Percentiles rank a stretch among this genome's conserved stretches.
These are phyloP conservation scores for Pegoplata infirma DNA, from an alignment of 2,888 invertebrate genomes.

Conservation along the genomic window DNA sequence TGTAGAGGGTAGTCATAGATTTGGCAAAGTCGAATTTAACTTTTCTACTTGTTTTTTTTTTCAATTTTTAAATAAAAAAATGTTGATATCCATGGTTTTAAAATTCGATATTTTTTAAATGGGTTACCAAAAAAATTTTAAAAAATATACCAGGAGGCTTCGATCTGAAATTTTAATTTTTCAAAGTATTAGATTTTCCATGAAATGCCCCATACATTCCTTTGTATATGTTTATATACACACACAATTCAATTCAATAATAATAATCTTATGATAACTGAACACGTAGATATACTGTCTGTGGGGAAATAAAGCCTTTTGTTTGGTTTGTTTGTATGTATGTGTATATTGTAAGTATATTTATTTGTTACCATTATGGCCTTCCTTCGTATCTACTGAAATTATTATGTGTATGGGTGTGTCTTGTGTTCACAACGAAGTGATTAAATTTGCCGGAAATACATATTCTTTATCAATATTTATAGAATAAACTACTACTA, in stretches of 20 bases:
- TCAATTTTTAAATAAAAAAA: too few species aligned
- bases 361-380: conserved; percentile 28
- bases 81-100: too few species aligned
- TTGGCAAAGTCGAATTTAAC: too few species aligned
- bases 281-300: conserved; percentile 17
- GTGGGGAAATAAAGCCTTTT: conserved; percentile 28
- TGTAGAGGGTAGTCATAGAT: too few species aligned
- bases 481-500: conserved; percentile 3
- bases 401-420: conserved; percentile 2
- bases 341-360: background rate
- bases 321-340: background rate
- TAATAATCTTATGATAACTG: conserved; percentile 36
- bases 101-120: too few species aligned
- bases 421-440: background rate
- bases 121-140: too few species aligned
- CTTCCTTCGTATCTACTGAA: background rate
- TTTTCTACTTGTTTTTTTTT: too few species aligned
- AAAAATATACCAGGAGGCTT: too few species aligned
- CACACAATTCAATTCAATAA: conserved; percentile 46
- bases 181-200: too few species aligned
- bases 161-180: too few species aligned
- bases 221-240: too few species aligned
- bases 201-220: too few species aligned
- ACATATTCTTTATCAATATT: conserved; percentile 41
- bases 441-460: conserved; percentile 45